Conservation (phyloP, 2,888 invertebrate species). For the Diplazon laetatorius region DNA sequence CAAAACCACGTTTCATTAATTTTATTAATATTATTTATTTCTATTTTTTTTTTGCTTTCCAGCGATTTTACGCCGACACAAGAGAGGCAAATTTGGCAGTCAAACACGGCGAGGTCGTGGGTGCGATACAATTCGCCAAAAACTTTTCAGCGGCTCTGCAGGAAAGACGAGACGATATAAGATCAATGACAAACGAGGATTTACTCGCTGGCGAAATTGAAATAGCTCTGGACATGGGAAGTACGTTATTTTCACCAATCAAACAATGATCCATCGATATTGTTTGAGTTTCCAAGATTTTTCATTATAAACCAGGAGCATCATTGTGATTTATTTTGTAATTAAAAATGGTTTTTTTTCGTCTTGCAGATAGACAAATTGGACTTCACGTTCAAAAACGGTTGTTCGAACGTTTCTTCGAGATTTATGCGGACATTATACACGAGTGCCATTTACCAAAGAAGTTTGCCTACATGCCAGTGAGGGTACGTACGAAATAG, state of each 20-base stretch:
- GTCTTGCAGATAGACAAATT: slow-evolving; percentile 91
- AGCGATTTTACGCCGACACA: slow-evolving; percentile 82
- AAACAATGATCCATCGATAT: slow-evolving; percentile 1
- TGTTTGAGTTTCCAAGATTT: slow-evolving; percentile 18
- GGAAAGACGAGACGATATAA: slow-evolving; percentile 84
- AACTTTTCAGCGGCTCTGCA: slow-evolving; percentile 89
- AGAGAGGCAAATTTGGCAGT: slow-evolving; percentile 85
- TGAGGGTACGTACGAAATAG: slow-evolving; percentile 79
- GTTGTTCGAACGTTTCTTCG: slow-evolving; percentile 87
- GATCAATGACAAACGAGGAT: slow-evolving; percentile 76
- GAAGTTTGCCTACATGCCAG: slow-evolving; percentile 85
- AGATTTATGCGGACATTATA: slow-evolving; percentile 87
- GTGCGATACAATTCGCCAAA: slow-evolving; percentile 87
- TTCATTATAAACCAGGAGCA: background rate
- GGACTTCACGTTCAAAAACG: slow-evolving; percentile 88
- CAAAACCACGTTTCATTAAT: too few relatives aligned
- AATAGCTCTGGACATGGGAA: slow-evolving; percentile 90
- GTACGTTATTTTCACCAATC: slow-evolving; percentile 77
- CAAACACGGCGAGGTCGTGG: slow-evolving; percentile 84
- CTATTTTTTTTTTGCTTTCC: slow-evolving; percentile 7
- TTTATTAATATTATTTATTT: too few relatives aligned
- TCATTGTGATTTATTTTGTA: slow-evolving; percentile 4
- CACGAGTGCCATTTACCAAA: slow-evolving; percentile 86
- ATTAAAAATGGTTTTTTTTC: too few relatives aligned
- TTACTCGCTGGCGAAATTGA: slow-evolving; percentile 84